These are phyloP conservation scores for Tragelaphus strepsiceros DNA, from an alignment of 2,113 vertebrate genomes.

Conservation along the genomic window DNA sequence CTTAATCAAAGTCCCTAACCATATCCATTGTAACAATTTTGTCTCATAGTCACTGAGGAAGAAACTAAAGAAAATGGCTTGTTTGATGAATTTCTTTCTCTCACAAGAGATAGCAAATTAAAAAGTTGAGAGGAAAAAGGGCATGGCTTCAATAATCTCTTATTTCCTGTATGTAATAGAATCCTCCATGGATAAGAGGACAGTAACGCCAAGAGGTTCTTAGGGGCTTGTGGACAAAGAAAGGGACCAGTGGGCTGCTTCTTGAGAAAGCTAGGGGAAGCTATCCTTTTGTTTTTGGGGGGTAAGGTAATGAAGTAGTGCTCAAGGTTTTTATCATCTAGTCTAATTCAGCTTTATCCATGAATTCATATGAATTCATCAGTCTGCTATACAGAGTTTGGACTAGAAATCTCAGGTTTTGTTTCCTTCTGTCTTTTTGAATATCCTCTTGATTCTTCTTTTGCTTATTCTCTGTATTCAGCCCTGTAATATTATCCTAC, in stretches of 20 bases:
- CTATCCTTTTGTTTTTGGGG: neutral
- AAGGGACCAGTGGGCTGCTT: neutral
- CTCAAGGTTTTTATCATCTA: neutral
- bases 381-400: neutral
- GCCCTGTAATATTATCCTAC: neutral
- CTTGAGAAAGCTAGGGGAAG: neutral
- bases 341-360: neutral
- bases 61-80: neutral
- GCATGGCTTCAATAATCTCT: neutral
- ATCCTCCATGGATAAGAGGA: neutral
- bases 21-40: neutral
- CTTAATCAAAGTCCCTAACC: neutral
- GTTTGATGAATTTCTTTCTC: neutral
- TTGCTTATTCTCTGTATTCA: neutral
- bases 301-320: accelerated
- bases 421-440: neutral
- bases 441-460: neutral
- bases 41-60: neutral
- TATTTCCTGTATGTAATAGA: neutral
- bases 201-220: neutral
- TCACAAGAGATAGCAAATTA: neutral
- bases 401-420: neutral
- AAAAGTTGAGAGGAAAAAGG: neutral
- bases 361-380: neutral
- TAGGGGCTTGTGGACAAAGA: neutral